Base-by-base conservation (phyloP, 2,888 invertebrate genomes). In the Cephus pulcher region DNA sequence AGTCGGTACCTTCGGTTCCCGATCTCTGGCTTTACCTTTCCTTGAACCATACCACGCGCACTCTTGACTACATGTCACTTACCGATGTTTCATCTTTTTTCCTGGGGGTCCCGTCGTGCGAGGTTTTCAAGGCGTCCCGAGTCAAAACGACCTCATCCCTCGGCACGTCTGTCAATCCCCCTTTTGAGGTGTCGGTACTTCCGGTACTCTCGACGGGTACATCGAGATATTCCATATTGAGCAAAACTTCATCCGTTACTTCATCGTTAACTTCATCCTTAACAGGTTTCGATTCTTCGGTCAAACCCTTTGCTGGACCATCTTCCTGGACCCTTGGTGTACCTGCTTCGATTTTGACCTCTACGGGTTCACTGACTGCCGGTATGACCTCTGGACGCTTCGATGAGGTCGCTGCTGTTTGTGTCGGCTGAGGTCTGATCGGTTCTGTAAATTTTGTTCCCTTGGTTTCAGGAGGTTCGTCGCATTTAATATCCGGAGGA, bases 121-220 rank as follows among this genome's bases (percentile, higher is more conserved):
- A 71, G 12, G 37, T 56, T 34, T 35, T 33, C 11, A 87, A 73
- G 75, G 84, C 83, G 32, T 77, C 75, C 6, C 82, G 76, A 3
- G 82, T 77, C 34, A 85, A 34, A 12, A 80, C 23, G 70, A 82
- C 75, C 11, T 74, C 71, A 23, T 80, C 76, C 4, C 2, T 74
- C 12, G 79, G 79, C 71, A 71, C 71, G 32, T 12, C 56, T 32
- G 32, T 32, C 71, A 11, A 32, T 1, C 71, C 9, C 32, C 3
- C 71, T 34, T 71, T 71, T 34, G 12, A 12, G 34, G 32, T 32
- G 34, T 11, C 33, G 1, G 34, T 12, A 71, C 71, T 71, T 33
- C 34, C 33, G 33, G 71, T 34, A 32, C 12, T 34, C 12, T 32
- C 34, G 4, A 15, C 71, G 9, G 34, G 23, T 34, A 32, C 71